Evolutionary conservation across 2,888 invertebrate genomes (phyloP).

Genomic region (Odontocolon sp.): DNA sequence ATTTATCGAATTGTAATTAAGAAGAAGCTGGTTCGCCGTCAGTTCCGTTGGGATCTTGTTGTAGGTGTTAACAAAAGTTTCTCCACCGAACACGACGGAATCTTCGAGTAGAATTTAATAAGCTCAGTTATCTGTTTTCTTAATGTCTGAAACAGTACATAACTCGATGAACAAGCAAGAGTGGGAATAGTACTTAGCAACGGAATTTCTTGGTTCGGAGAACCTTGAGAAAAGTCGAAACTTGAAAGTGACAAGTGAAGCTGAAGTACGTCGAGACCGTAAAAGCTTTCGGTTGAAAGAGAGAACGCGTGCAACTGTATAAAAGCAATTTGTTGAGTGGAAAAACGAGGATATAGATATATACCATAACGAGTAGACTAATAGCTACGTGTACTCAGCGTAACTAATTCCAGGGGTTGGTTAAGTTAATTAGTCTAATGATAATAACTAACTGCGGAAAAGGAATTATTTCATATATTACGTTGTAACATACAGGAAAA

Average conservation of each 20-base stretch:
- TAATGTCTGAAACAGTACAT: neutral
- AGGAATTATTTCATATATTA: neutral
- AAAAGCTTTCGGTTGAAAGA: conserved; percentile 34
- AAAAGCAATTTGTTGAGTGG: conserved; percentile 48
- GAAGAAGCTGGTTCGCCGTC: neutral
- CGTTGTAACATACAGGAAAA: neutral
- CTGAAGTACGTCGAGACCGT: conserved; percentile 25
- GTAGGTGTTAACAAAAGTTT: neutral
- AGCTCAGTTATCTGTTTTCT: conserved; percentile 2
- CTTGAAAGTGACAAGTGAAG: neutral
- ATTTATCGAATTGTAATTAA: neutral
- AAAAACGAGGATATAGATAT: conserved; percentile 13
- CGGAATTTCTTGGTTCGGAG: conserved; percentile 1
- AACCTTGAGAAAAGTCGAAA: conserved; percentile 29
- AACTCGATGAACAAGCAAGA: neutral
- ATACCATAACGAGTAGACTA: conserved; percentile 1
- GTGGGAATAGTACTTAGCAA: neutral
- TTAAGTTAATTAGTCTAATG: conserved; percentile 34
- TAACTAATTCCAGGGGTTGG: neutral
- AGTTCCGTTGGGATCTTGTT: no score
- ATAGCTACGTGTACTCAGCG: neutral
- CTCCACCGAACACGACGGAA: neutral
- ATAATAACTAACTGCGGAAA: conserved; percentile 21
- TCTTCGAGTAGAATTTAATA: conserved; percentile 1
- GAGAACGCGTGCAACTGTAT: conserved; percentile 28